Base-by-base conservation (phyloP, 2,797 vertebrate species). In the Crocidura indochinensis region DNA sequence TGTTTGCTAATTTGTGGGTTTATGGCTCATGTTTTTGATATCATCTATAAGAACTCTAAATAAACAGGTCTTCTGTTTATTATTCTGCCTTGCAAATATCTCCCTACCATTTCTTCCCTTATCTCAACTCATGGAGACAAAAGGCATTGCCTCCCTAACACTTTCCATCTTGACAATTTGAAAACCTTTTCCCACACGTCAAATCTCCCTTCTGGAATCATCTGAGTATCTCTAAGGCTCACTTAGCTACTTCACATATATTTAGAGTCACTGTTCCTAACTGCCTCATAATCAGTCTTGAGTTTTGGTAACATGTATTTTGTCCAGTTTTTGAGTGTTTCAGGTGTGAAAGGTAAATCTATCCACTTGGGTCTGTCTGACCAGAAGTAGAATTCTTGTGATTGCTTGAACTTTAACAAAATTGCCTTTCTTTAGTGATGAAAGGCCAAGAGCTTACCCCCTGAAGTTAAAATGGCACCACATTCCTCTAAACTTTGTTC, bases 371-470 rank as follows among this genome's bases (percentile, higher is more conserved):
- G 10, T 76, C 46, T 73, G 29, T 47, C 46, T 76, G 62, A 90
- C 10, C 29, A 38, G n/a, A 75, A 69, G 22, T 10, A 14, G 24
- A 78, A 71, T 31, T 71, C 26, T 53, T 89, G 11, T 51, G 22
- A 83, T 91, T 11, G 44, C 38, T 53, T 64, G 2, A 71, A 91
- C 38, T 76, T 76, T 17, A 49, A 51, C 31, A 87, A 75, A 77
- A 79, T 9, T 75, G 62, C 44, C 47, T 87, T 71, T 83, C 82
- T 60, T 87, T 67, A 90, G 53, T 51, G 44, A 49, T 24, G 7
- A 87, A 86, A n/a, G 68, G 29, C 14, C 10, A 65, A 88, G 47
- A 75, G 22, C 7, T 72, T 81, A 46, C 14, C n/a, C 69, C 44
- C 62, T 44, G 14, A 78, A 85, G 46, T 74, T 78, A 72, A 14